Evolutionary conservation across 1,140 invertebrate genomes (phyloP), one percentile per base, ranked within the genome.

Genomic region (Nautilus pompilius): DNA sequence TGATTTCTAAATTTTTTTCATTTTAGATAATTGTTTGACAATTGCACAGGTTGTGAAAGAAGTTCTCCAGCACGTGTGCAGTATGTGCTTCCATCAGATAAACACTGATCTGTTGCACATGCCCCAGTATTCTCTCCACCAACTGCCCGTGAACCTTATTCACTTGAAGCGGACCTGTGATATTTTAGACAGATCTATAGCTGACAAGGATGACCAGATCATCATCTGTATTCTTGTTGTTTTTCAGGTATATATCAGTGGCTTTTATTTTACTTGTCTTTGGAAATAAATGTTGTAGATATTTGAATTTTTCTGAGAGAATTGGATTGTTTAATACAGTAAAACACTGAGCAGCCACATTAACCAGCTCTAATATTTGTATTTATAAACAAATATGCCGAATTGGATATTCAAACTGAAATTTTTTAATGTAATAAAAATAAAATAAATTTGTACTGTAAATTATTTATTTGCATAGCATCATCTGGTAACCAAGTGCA

Each of bases 61-160:
- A 13, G 62, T 82, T 5, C 60, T 82, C 36, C 77, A 77, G 48
- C 77, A 82, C 63, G 75, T 80, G 0, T 74, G 77, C 13, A 74
- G 73, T 59, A 78, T 79, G 74, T 79, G 79, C 62, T 61, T 79
- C 4, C 80, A 82, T 51, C 72, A 80, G 57, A 63, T 81, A n/a
- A 74, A 71, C 59, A 68, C 62, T 60, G 62, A 69, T 45, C 26
- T 58, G 4, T 56, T 54, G 28, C 29, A 66, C 62, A 65, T 77
- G n/a, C 71, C 68, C 13, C 67, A 48, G 59, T 74, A 70, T 45
- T 59, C 68, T 10, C 58, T 72, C 26, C 74, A 74, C 51, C 79
- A 74, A 41, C 68, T 73, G 41, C 68, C 73, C 6, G 65, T 74
- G 3, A 74, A 82, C 46, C 49, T 77, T 6, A 49, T 58, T 15